Conservation (phyloP, 1,140 invertebrate species). For the Acromyrmex charruanus region DNA sequence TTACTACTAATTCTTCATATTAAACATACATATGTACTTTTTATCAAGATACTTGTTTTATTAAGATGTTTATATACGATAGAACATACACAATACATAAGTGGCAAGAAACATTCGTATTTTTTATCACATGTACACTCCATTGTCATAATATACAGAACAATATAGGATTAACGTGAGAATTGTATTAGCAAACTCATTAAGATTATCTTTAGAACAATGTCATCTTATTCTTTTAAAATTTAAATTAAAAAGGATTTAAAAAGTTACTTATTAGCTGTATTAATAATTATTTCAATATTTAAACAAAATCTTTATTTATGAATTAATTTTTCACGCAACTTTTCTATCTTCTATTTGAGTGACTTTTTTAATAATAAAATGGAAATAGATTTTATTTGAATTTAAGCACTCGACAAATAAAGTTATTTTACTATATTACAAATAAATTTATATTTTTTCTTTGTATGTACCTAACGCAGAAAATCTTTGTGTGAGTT, state of each 20-base stretch:
- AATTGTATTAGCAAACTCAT: background rate
- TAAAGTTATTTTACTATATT: background rate
- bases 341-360: background rate
- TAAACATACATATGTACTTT: background rate
- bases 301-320: background rate
- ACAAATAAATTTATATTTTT: background rate
- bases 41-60: background rate
- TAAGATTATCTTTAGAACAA: background rate
- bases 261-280: background rate
- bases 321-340: background rate
- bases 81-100: background rate
- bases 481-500: background rate
- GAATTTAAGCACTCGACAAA: background rate
- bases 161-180: background rate
- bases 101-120: background rate
- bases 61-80: background rate
- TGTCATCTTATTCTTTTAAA: background rate
- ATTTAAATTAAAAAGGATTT: background rate
- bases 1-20: background rate
- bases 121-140: background rate
- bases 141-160: background rate
- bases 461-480: background rate
- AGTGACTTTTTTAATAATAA: background rate
- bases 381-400: background rate
- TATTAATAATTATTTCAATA: slow-evolving; percentile 1